Percentiles rank a stretch among this genome's conserved stretches.
Evolutionary conservation across 2,797 vertebrate species (phyloP).

Genomic region (Mormyrus hasselquistii): DNA sequence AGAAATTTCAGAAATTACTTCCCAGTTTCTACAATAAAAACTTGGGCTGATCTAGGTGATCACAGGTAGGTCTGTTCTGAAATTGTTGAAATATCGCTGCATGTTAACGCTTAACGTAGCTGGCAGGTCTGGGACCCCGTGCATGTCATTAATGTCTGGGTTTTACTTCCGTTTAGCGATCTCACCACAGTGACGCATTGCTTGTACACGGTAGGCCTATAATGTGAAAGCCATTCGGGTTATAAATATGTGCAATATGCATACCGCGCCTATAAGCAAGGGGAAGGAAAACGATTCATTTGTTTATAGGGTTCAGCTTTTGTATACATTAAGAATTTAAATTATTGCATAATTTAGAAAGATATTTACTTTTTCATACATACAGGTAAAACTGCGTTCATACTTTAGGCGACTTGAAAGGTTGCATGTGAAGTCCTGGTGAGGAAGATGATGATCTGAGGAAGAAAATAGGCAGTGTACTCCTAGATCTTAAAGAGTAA

Average conservation of each 20-base stretch:
- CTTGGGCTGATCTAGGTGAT: not conserved
- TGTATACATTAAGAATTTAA: not conserved
- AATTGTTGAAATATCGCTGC: not conserved
- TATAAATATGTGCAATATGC: not conserved
- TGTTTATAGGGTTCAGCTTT: not conserved
- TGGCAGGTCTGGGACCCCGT: not conserved
- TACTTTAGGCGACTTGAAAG: not conserved
- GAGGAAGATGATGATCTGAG: not conserved
- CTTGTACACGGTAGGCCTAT: not conserved
- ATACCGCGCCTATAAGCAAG: not conserved
- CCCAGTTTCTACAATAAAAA: not conserved
- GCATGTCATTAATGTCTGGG: not conserved
- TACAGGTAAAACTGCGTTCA: not conserved
- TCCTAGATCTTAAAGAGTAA: not conserved
- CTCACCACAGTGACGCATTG: not conserved
- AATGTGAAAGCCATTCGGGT: not conserved
- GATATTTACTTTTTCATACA: not conserved
- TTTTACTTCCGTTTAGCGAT: not conserved
- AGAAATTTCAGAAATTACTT: not conserved
- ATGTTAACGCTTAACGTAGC: not conserved
- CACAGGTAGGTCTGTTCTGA: not conserved
- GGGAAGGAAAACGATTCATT: not conserved
- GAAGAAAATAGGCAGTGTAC: not conserved
- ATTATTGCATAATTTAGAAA: not conserved
- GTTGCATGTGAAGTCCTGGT: not conserved